Conservation (phyloP, 2,797 vertebrate species). For the Onychomys torridus region DNA sequence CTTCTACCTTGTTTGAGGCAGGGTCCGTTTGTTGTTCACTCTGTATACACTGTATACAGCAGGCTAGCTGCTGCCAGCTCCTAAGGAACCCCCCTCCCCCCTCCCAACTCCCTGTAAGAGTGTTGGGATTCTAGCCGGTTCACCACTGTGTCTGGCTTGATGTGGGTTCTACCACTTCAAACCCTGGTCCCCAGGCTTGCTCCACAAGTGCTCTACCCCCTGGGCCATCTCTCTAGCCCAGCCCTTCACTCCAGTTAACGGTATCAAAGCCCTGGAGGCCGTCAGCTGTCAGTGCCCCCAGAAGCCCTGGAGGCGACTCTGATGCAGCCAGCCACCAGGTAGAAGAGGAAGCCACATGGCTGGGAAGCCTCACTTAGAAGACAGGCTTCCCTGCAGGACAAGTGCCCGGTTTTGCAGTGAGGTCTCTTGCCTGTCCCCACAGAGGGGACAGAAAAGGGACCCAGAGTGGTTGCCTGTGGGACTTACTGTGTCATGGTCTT, state of each 20-base stretch:
- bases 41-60: background rate
- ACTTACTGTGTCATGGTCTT: background rate
- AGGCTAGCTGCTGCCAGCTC: background rate
- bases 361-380: background rate
- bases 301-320: background rate
- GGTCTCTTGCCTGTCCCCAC: background rate
- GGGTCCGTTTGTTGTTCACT: background rate
- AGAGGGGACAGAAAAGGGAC: background rate
- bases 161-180: background rate
- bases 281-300: background rate
- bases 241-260: background rate
- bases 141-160: background rate
- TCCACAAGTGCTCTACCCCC: background rate
- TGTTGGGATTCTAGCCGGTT: background rate
- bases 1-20: background rate
- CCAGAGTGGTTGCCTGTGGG: fast-evolving
- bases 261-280: background rate
- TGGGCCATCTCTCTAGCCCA: background rate
- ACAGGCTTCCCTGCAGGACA: background rate
- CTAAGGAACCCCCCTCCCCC: background rate
- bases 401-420: background rate
- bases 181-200: background rate
- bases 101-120: background rate
- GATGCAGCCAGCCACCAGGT: background rate
- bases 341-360: background rate